A percentile compares a stretch with the other conserved stretches of the same genome.
Conservation (phyloP, 1,140 invertebrate genomes). For the Meteorus sp. region DNA sequence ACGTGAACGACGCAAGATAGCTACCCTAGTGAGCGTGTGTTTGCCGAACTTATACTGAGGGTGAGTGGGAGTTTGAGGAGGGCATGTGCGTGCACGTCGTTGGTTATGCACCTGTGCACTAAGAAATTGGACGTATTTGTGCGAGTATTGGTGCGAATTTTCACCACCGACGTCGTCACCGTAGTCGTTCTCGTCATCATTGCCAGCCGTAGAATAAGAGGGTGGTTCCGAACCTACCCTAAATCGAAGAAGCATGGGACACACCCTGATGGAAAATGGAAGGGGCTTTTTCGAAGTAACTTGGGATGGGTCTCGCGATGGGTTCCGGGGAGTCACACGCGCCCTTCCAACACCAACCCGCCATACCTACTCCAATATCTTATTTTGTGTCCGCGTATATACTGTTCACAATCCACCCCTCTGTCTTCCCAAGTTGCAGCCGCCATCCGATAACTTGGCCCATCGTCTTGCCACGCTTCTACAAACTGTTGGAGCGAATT, state of each 20-base stretch:
- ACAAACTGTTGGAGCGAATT: slow-evolving; percentile 43
- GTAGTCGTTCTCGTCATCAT: slow-evolving; percentile 10
- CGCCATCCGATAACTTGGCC: slow-evolving; percentile 4
- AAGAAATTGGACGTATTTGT: slow-evolving; percentile 13
- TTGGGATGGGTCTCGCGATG: neutral
- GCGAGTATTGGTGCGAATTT: slow-evolving; percentile 10
- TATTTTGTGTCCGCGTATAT: slow-evolving; percentile 42
- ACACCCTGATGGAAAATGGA: slow-evolving; percentile 51
- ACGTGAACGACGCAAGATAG: slow-evolving; percentile 10
- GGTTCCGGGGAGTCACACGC: slow-evolving; percentile 10
- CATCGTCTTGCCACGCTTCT: slow-evolving; percentile 7
- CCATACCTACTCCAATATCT: slow-evolving; percentile 44
- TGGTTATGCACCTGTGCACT: slow-evolving; percentile 21
- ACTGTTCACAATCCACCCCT: neutral
- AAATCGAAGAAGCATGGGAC: slow-evolving; percentile 55
- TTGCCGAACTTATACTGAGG: slow-evolving; percentile 8
- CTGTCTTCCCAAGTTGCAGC: slow-evolving; percentile 2
- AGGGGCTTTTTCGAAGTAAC: slow-evolving; percentile 36
- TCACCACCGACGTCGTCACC: too few relatives aligned
- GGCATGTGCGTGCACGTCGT: slow-evolving; percentile 10
- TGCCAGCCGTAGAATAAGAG: slow-evolving; percentile 14
- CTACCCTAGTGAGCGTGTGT: slow-evolving; percentile 3
- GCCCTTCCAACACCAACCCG: slow-evolving; percentile 11
- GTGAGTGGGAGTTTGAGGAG: too few relatives aligned
- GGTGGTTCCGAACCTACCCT: slow-evolving; percentile 50